A percentile compares a stretch with the other conserved stretches of the same genome.
phyloP scores from a whole-genome alignment of 1,140 invertebrate genomes.

The Tribolium madens region DNA sequence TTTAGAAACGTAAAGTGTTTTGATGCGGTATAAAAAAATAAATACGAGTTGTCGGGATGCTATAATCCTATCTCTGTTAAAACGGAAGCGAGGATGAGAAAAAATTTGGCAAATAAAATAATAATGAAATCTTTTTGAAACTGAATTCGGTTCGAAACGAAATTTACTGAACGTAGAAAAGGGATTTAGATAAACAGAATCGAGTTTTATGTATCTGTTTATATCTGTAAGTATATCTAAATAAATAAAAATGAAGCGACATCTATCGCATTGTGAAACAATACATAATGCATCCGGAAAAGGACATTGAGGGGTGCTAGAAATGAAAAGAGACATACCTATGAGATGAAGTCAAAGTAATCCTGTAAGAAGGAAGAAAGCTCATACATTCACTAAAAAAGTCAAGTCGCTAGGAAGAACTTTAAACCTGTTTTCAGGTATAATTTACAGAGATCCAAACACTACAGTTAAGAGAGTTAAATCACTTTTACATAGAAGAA shows the following conservation, averaged over 20 bases:
- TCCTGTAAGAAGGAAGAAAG: slow-evolving; percentile 17
- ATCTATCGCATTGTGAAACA: neutral
- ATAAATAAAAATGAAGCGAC: slow-evolving; percentile 21
- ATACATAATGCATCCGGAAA: neutral
- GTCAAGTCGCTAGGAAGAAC: slow-evolving; percentile 5
- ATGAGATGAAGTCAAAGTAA: slow-evolving; percentile 18
- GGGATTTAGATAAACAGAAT: neutral
- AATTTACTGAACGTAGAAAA: slow-evolving; percentile 12
- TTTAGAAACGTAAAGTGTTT: neutral
- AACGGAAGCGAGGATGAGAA: neutral
- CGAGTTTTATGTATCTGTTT: slow-evolving; percentile 14
- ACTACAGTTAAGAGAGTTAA: slow-evolving; percentile 2
- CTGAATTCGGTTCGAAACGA: neutral
- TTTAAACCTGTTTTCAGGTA: neutral
- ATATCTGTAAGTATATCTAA: neutral
- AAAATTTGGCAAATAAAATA: slow-evolving; percentile 22
- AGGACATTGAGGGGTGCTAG: neutral
- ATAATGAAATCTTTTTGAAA: slow-evolving; percentile 22
- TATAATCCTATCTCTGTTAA: neutral
- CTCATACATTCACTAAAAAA: slow-evolving; percentile 19
- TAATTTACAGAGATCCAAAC: slow-evolving; percentile 1
- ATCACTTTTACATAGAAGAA: slow-evolving; percentile 14
- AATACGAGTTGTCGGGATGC: neutral
- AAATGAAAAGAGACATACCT: slow-evolving; percentile 5
- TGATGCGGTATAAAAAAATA: slow-evolving; percentile 14